A percentile compares a stretch with the other conserved stretches of the same genome.
phyloP scores from a whole-genome alignment of 2,113 vertebrate genomes.

The Mohoua ochrocephala region DNA sequence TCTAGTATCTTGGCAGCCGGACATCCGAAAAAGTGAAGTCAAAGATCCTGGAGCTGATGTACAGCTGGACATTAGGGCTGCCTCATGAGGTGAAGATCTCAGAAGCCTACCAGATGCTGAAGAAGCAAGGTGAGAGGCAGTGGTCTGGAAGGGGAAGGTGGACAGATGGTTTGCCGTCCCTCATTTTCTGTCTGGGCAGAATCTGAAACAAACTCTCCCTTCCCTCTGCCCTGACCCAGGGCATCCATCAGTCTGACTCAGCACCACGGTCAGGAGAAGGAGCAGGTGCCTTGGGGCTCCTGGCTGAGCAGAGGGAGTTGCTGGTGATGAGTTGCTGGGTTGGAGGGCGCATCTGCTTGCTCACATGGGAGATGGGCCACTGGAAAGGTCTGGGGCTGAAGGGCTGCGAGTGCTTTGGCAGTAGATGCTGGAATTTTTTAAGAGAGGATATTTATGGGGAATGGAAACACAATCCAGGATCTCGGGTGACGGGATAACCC shows the following conservation, averaged over 20 bases:
- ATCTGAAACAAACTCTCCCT: background rate
- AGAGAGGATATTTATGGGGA: background rate
- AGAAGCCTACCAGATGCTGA: constrained; percentile 97
- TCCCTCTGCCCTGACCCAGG: background rate
- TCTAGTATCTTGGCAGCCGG: constrained; percentile 88
- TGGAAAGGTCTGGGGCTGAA: background rate
- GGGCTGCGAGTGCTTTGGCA: background rate
- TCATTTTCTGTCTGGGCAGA: background rate
- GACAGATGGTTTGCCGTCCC: rapidly evolving
- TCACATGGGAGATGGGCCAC: background rate
- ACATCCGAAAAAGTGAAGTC: constrained; percentile 91
- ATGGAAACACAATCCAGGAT: background rate
- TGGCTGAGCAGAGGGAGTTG: background rate
- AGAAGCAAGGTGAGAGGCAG: constrained; percentile 87
- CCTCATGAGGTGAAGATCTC: constrained; percentile 90
- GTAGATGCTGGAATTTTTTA: background rate
- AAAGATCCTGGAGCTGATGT: constrained; percentile 92
- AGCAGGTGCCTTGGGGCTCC: background rate
- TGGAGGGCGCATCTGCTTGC: background rate
- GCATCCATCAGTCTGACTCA: background rate
- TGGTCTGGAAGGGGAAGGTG: background rate
- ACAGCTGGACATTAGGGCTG: constrained; percentile 87
- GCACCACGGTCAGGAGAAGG: background rate
- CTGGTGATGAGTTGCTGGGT: background rate
- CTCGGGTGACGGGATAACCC: background rate